A percentile compares a stretch with the other conserved stretches of the same genome.
Evolutionary conservation across 2,113 vertebrate genomes (phyloP).

Genomic region (Argyrosomus japonicus): DNA sequence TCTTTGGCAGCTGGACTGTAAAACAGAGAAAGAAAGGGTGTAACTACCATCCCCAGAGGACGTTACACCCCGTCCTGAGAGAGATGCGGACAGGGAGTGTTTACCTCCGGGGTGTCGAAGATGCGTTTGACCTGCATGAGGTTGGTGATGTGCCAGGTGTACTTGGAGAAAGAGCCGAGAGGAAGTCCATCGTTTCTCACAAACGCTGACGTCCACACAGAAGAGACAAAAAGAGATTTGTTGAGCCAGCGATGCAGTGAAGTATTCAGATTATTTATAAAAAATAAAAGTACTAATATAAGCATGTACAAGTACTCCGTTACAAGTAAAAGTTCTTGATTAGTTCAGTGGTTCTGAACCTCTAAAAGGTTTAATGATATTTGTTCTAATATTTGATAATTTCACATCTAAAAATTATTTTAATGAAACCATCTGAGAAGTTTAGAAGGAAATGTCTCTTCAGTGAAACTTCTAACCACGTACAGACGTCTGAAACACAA

Average conservation of each 20-base stretch:
- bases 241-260: not conserved
- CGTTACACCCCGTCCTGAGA: not conserved
- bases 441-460: not conserved
- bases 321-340: not conserved
- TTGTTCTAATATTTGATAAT: not conserved
- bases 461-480: too few species aligned
- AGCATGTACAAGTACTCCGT: not conserved
- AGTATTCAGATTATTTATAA: not conserved
- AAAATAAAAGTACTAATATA: not conserved
- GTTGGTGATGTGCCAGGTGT: conserved; percentile 94
- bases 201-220: conserved; percentile 81
- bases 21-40: too few species aligned
- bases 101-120: conserved; percentile 93
- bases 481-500: too few species aligned
- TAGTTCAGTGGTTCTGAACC: too few species aligned
- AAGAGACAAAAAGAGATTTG: conserved; percentile 15
- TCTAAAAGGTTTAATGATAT: not conserved
- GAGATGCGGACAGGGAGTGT: not conserved
- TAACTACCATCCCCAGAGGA: not conserved
- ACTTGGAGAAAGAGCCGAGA: conserved; percentile 90
- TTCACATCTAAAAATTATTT: not conserved
- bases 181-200: conserved; percentile 89
- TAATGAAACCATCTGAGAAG: not conserved
- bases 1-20: too few species aligned
- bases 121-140: conserved; percentile 92